Conservation (phyloP, 2,797 vertebrate genomes). For the Halcyon leucocephala region DNA sequence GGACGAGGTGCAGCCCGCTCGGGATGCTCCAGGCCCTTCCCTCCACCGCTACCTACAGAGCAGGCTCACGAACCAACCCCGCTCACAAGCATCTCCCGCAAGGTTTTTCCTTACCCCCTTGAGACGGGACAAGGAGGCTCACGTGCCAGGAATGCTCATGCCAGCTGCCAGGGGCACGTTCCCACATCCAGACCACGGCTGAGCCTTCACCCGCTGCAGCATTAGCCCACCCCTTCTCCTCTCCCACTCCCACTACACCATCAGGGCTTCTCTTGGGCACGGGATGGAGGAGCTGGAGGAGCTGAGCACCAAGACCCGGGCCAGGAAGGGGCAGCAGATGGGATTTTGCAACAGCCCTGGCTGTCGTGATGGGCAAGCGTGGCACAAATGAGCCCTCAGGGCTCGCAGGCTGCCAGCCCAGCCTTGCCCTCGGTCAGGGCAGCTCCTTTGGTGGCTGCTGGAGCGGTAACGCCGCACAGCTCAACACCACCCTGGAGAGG, state of each 20-base stretch:
- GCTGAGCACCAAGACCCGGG: not conserved
- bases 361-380: not conserved
- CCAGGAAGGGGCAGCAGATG: not conserved
- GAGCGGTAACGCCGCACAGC: not conserved
- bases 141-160: not conserved
- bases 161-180: not conserved
- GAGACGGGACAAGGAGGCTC: not conserved
- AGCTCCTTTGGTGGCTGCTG: not conserved
- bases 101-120: not conserved
- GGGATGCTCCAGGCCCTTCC: not conserved
- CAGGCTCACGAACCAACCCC: not conserved
- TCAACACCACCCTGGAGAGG: not conserved
- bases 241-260: not conserved
- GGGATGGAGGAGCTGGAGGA: not conserved
- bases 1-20: not conserved
- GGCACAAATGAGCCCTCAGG: not conserved
- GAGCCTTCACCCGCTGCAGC: not conserved
- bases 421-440: not conserved
- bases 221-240: not conserved
- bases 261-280: not conserved
- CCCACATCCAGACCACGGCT: not conserved
- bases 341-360: not conserved
- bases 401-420: not conserved
- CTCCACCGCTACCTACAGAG: not conserved
- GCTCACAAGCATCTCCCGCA: not conserved